Percentiles rank a stretch among this genome's conserved stretches.
Conservation (phyloP, 1,140 invertebrate genomes). For the Pomacea maculata region DNA sequence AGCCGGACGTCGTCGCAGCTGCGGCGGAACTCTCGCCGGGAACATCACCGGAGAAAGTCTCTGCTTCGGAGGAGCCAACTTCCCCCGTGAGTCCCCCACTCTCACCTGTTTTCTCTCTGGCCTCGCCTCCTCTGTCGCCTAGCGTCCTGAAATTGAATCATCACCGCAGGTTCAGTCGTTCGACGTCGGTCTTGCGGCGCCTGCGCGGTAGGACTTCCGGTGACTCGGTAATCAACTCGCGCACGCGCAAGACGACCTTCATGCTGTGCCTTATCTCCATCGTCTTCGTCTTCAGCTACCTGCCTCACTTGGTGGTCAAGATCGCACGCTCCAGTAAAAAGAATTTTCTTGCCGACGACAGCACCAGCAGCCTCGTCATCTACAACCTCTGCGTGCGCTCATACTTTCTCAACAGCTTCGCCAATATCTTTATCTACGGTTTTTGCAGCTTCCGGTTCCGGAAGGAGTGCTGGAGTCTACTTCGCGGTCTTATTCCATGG, state of each 20-base stretch:
- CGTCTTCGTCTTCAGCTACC: constrained; percentile 53
- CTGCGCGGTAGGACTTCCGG: constrained; percentile 17
- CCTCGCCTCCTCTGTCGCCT: background rate
- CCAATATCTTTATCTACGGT: constrained; percentile 58
- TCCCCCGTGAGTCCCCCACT: too few species aligned
- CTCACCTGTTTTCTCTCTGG: too few species aligned
- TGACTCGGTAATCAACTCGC: background rate
- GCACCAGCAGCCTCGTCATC: constrained; percentile 25
- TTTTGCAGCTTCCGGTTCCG: constrained; percentile 54
- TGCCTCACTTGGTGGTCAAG: constrained; percentile 52
- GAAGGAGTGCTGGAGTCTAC: constrained; percentile 35
- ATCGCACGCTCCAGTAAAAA: constrained; percentile 32
- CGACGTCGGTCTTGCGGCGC: constrained; percentile 10
- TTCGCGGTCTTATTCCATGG: constrained; percentile 12
- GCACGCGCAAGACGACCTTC: constrained; percentile 42
- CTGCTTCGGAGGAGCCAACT: too few species aligned
- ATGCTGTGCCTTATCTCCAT: constrained; percentile 54
- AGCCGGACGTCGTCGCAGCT: constrained; percentile 26
- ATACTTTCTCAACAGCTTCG: constrained; percentile 52
- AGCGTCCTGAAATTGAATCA: background rate
- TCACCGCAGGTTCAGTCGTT: background rate
- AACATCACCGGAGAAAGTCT: background rate
- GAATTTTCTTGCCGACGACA: constrained; percentile 25
- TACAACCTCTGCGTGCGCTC: constrained; percentile 56
- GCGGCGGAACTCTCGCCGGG: constrained; percentile 13